Base-by-base conservation (phyloP, 2,113 vertebrate species). In the Cololabis saira region DNA sequence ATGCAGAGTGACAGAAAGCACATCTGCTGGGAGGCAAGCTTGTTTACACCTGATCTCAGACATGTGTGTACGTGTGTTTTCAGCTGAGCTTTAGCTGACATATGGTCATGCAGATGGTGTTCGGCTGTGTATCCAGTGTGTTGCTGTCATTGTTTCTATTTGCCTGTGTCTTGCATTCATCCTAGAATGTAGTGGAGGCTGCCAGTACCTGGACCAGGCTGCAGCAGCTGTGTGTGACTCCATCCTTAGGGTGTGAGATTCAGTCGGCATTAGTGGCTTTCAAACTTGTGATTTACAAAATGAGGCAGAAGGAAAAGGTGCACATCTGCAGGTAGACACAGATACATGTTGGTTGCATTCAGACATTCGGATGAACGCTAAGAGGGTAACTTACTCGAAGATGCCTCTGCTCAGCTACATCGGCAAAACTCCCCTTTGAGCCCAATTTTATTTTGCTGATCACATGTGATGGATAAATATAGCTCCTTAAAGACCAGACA, bases 1-100 rank as follows among this genome's bases (percentile, higher is more conserved):
- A 82, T 75, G 58, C 75, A 82, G 75, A 75, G 74, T 82, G 80
- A 78, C 80, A 82, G 80, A 52, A 74, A 78, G 78, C 80, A 78
- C 80, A 78, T 82, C 80, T 74, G 75, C 62, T 78, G 80, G 75
- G 75, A 75, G 71, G 71, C 67, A 68, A 52, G 67, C 63, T 78
- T 79, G 75, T 83, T 79, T 83, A 79, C 80, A 79, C 75, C 80
- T 79, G 75, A 49, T 61, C 71, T 78, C 80, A 52, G 67, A 49
- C 49, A n/a, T n/a, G 79, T 45, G 65, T 37, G 54, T 47, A 47
- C 47, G 42, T 63, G 22, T 30, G 40, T 63, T 56, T 48, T 45
- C 14, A 15, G 56, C 42, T 40, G 43, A 64, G 50, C 10, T 69
- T 54, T 56, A 42, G 55, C 61, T 71, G 61, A 78, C 80, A 82